Evolutionary conservation across 2,797 vertebrate genomes (phyloP), one percentile per base, ranked within the genome.

Genomic region (Lagocephalus sceleratus): DNA sequence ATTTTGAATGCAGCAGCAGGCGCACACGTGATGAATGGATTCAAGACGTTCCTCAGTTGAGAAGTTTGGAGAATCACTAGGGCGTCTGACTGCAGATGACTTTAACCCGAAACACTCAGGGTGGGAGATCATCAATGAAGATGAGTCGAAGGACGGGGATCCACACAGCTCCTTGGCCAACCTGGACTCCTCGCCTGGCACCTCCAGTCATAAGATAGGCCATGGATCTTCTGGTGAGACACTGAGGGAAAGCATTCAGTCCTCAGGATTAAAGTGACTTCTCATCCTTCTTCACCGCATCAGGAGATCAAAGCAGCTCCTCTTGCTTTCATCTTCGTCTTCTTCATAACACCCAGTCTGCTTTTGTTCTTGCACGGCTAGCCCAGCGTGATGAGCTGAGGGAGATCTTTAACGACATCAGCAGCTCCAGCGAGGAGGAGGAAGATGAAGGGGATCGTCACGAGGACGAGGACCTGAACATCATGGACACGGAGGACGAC

Each of bases 321-420:
- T n/a, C n/a, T n/a, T n/a, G n/a, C n/a, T n/a, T n/a, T n/a, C n/a
- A 25, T 4, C 4, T 35, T 35, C 3, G 3, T 35, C 32, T 35
- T 11, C 29, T 11, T 29, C 3, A 29, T 17, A 41, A 41, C 39
- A 41, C 8, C 16, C 5, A 17, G 39, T 2, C n/a, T 41, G 3
- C 14, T 41, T 16, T 17, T 41, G 14, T n/a, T 44, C 63, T 48
- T 11, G 38, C 45, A 46, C 71, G 54, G 5, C 2, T 75, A 92
- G 92, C 84, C 71, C 96, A 93, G 71, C 93, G 90, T 0, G 96
- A 98, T 7, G 96, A 99, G 38, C 89, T 98, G 63, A 91, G 94
- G 39, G 93, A 99, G 85, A 96, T 99, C 86, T 98, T 99, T 83
- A 98, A 98, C 22, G 95, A 98, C 74, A 95, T 99, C 81, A 99